phyloP scores from a whole-genome alignment of 2,888 invertebrate genomes.

The Apoderus coryli region DNA sequence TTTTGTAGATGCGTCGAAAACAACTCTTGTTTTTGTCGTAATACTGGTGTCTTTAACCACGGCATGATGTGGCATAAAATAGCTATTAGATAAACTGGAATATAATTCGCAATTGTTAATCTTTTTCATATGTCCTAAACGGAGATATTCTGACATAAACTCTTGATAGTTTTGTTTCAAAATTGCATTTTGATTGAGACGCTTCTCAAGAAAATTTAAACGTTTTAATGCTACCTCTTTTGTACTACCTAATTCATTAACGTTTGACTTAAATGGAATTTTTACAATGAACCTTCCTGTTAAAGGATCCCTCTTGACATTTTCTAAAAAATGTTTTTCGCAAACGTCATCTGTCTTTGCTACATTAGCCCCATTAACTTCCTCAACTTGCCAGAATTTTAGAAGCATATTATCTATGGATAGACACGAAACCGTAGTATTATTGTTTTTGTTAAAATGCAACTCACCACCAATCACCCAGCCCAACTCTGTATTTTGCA shows the following conservation, averaged over 20 bases:
- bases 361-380: too few relatives aligned
- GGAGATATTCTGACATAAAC: constrained; percentile 15
- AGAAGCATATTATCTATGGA: too few relatives aligned
- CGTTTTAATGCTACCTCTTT: constrained; percentile 11
- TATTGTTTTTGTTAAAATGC: too few relatives aligned
- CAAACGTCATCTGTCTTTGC: too few relatives aligned
- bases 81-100: constrained; percentile 14
- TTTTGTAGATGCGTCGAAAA: constrained; percentile 18
- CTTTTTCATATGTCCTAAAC: constrained; percentile 13
- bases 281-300: too few relatives aligned
- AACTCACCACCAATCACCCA: constrained; percentile 13
- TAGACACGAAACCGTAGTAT: too few relatives aligned
- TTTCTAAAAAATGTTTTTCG: too few relatives aligned
- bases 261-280: too few relatives aligned
- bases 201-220: constrained; percentile 13
- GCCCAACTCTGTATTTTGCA: too few relatives aligned
- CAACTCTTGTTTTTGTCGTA: too few relatives aligned
- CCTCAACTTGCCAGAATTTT: too few relatives aligned
- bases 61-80: constrained; percentile 19
- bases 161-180: constrained; percentile 12
- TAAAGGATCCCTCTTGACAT: too few relatives aligned
- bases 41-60: constrained; percentile 15
- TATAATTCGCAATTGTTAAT: neutral
- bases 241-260: constrained; percentile 13
- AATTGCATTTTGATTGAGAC: constrained; percentile 7